Conservation (phyloP, 1,140 invertebrate genomes). For the Aphelenchoides besseyi region DNA sequence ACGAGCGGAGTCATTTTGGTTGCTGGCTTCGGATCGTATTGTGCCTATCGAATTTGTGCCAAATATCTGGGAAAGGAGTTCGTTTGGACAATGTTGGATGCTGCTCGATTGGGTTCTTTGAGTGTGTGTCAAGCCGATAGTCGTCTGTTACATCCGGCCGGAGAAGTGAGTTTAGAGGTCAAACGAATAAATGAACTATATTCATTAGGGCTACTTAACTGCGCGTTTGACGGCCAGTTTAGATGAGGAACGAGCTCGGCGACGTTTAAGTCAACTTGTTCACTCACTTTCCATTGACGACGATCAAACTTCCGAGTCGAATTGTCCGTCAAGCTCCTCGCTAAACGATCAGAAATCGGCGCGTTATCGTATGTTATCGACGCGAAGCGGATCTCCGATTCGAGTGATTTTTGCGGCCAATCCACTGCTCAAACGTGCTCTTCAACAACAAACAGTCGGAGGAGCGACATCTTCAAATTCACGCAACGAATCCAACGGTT, state of each 20-base stretch:
- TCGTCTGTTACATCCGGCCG: slow-evolving; percentile 45
- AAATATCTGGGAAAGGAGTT: slow-evolving; percentile 43
- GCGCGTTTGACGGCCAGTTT: background rate
- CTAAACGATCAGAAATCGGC: background rate
- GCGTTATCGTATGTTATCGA: slow-evolving; percentile 8
- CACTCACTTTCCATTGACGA: background rate
- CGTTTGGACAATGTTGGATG: slow-evolving; percentile 48
- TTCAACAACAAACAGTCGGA: background rate
- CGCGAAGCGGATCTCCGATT: slow-evolving; percentile 13
- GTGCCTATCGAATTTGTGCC: slow-evolving; percentile 45
- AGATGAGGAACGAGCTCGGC: background rate
- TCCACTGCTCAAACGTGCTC: background rate
- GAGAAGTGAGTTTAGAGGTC: slow-evolving; percentile 21
- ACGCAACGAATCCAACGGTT: background rate
- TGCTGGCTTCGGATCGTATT: slow-evolving; percentile 52
- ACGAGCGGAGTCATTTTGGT: slow-evolving; percentile 49
- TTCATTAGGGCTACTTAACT: background rate
- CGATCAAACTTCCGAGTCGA: background rate
- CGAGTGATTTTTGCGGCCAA: background rate
- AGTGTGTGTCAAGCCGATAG: slow-evolving; percentile 35
- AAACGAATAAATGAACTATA: background rate
- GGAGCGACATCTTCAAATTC: background rate
- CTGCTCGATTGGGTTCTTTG: slow-evolving; percentile 37
- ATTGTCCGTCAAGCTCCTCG: background rate
- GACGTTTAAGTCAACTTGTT: background rate